Percentiles rank a stretch among this genome's conserved stretches.
These are phyloP conservation scores for Rhinichthys osculus DNA, from an alignment of 2,797 vertebrate genomes.

Conservation along the genomic window DNA sequence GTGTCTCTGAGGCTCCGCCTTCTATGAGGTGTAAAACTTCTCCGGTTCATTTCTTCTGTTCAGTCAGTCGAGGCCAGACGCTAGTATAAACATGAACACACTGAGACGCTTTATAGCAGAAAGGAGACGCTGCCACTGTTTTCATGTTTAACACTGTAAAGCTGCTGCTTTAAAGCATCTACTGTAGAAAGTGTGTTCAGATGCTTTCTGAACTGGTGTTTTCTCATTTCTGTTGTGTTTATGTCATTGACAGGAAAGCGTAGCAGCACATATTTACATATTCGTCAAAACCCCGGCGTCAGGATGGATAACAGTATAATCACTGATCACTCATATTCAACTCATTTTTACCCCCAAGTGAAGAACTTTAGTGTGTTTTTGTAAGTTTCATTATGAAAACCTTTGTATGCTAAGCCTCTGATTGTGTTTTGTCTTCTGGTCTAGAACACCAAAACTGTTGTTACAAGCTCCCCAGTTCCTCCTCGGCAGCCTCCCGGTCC, in stretches of 20 bases:
- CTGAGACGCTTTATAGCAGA: too few relatives aligned
- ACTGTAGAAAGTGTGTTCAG: too few relatives aligned
- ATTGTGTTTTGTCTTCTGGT: constrained; percentile 39
- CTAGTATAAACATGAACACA: too few relatives aligned
- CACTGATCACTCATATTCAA: fast-evolving
- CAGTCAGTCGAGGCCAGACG: too few relatives aligned
- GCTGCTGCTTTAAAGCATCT: too few relatives aligned
- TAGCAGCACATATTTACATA: neutral
- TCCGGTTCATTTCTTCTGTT: too few relatives aligned
- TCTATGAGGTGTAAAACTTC: too few relatives aligned
- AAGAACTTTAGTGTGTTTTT: neutral
- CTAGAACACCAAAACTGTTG: constrained; percentile 40
- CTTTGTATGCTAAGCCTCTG: neutral
- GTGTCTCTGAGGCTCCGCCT: too few relatives aligned
- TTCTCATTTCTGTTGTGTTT: neutral
- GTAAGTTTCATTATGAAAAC: neutral
- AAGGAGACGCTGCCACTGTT: too few relatives aligned
- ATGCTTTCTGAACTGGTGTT: neutral
- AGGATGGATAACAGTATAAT: neutral
- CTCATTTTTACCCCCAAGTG: neutral
- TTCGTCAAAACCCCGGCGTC: too few relatives aligned
- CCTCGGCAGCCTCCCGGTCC: constrained; percentile 37
- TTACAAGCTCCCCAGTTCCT: constrained; percentile 38
- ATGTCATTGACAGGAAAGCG: neutral
- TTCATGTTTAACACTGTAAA: too few relatives aligned